Evolutionary conservation across 2,113 vertebrate genomes (phyloP).

Genomic region (Apaloderma vittatum): DNA sequence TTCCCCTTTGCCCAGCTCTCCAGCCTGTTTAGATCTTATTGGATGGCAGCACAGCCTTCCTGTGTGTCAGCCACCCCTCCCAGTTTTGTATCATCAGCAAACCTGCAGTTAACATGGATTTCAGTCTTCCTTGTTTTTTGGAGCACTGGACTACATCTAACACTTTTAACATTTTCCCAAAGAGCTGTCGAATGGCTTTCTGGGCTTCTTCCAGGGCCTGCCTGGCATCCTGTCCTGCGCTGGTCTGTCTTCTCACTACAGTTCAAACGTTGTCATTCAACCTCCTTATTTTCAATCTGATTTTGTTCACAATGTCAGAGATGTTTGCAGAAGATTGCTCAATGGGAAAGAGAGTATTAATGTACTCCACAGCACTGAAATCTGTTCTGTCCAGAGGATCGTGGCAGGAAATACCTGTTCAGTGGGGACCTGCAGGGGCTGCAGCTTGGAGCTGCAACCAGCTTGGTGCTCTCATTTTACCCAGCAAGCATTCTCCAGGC

Average conservation of each 20-base stretch:
- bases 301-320: too few species aligned
- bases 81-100: too few species aligned
- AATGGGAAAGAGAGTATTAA: too few species aligned
- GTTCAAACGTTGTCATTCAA: constrained; percentile 95
- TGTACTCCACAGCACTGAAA: too few species aligned
- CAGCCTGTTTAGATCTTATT: too few species aligned
- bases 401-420: too few species aligned
- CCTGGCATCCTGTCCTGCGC: constrained; percentile 96
- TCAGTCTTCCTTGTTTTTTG: not conserved
- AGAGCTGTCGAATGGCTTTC: constrained; percentile 96
- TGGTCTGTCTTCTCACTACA: constrained; percentile 96
- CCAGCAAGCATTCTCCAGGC: not conserved
- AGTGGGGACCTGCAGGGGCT: too few species aligned
- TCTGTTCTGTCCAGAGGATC: too few species aligned
- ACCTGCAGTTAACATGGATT: not conserved
- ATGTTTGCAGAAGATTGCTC: too few species aligned
- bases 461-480: not conserved
- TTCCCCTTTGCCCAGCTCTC: too few species aligned
- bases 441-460: not conserved
- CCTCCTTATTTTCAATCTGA: constrained; percentile 76
- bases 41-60: too few species aligned
- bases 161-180: constrained; percentile 87
- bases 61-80: too few species aligned
- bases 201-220: constrained; percentile 98
- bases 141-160: not conserved